phyloP scores from a whole-genome alignment of 2,888 invertebrate genomes.

The Cepaea hortensis region DNA sequence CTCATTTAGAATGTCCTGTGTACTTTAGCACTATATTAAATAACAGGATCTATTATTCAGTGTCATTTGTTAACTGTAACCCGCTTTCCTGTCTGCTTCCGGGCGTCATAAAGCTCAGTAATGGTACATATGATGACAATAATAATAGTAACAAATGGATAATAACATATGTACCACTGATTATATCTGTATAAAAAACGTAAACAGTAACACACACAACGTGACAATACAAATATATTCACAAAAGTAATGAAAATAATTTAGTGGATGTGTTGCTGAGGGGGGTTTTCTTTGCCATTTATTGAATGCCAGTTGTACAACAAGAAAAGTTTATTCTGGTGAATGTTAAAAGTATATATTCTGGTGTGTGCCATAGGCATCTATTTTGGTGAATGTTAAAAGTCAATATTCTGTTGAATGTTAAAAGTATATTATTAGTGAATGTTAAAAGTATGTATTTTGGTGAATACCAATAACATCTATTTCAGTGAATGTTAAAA shows the following conservation, averaged over 20 bases:
- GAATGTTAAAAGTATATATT: not conserved
- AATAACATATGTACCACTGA: not conserved
- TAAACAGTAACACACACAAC: constrained; percentile 11
- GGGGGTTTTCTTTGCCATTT: constrained; percentile 1
- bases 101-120: not conserved
- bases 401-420: no score
- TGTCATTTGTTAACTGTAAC: no score
- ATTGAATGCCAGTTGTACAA: constrained; percentile 8
- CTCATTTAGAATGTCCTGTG: no score
- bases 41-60: no score
- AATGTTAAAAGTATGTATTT: no score
- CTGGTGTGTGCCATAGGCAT: no score
- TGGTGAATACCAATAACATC: no score
- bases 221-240: not conserved
- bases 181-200: not conserved
- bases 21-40: no score
- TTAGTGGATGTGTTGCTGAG: constrained; percentile 13
- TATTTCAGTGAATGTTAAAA: no score
- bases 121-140: not conserved
- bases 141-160: not conserved
- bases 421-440: no score
- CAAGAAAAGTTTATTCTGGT: constrained; percentile 9
- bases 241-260: constrained; percentile 4
- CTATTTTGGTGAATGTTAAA: no score
- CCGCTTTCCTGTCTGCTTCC: no score